Evolutionary conservation across 2,888 invertebrate genomes (phyloP), one percentile per base, ranked within the genome.

Genomic region (Acleris emargana): DNA sequence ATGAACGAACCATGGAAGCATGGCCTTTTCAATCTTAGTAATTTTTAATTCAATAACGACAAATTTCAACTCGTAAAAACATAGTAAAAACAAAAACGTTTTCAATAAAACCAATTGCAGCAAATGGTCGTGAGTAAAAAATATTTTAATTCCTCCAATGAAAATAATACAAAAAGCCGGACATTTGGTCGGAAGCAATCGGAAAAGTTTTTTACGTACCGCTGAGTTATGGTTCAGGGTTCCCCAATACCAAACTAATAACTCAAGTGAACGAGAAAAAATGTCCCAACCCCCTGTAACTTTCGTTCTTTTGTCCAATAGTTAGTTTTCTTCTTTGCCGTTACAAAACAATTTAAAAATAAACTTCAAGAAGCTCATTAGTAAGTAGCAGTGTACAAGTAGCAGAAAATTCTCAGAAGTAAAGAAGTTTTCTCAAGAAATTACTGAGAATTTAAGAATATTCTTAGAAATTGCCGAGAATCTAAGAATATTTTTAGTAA

Each of bases 201-300:
- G 64, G 49, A 47, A 67, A 64, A 43, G 55, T 55, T 67, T 67
- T 25, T 64, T 64, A 62, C 62, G 58, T 51, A 51, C 11, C 50
- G 62, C 66, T 66, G 68, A 73, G 69, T 72, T 70, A 68, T 71
- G 64, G 64, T 47, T 22, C 32, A 62, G 67, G 64, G 69, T 60
- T 62, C 66, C 25, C 64, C 67, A 64, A 70, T 67, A 70, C 68
- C 68, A 60, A 68, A 71, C 70, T 71, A 71, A 74, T 73, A 73
- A 70, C 68, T 74, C 71, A 68, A 64, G 68, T 61, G 53, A 59
- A 45, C 18, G 62, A 58, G 54, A 64, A 67, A 67, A 67, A 60
- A 64, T 64, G 64, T 55, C 43, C 58, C n/a, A 45, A 13, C 50
- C 47, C 18, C 58, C 16, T 49, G 20, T 51, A 55, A 64, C 64